These are phyloP conservation scores for Recurvirostra avosetta DNA, from an alignment of 2,113 vertebrate genomes.

Conservation along the genomic window DNA sequence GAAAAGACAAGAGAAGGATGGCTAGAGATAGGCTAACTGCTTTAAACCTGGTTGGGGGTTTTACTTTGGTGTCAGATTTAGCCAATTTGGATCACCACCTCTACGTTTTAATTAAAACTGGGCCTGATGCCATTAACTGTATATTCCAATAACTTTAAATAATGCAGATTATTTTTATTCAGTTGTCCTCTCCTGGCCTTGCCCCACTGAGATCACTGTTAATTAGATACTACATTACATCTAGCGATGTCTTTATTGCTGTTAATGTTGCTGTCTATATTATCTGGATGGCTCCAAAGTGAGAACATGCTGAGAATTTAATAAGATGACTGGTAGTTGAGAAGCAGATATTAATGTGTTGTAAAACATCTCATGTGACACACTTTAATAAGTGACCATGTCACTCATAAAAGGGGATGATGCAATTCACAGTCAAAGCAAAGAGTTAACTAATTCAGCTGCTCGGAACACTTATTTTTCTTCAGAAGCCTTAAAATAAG, in stretches of 20 bases:
- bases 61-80: not conserved
- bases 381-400: not conserved
- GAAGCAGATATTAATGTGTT: not conserved
- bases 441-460: not conserved
- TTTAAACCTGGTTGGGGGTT: not conserved
- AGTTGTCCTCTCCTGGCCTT: conserved; percentile 20
- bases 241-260: conserved; percentile 40
- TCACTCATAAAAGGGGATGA: not conserved
- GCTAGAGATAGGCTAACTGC: not conserved
- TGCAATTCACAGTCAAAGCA: not conserved
- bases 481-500: not conserved
- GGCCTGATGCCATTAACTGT: not conserved
- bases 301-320: conserved; percentile 51
- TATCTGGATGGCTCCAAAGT: conserved; percentile 11
- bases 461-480: not conserved
- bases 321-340: conserved; percentile 17
- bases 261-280: conserved; percentile 48
- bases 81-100: not conserved
- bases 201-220: conserved; percentile 44
- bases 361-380: not conserved
- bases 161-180: conserved; percentile 30
- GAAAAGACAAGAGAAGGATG: not conserved
- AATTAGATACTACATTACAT: conserved; percentile 49
- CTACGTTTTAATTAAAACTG: conserved; percentile 37
- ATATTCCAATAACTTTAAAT: conserved; percentile 23